Evolutionary conservation across 2,797 vertebrate genomes (phyloP).

Genomic region (Siniperca undulata): DNA sequence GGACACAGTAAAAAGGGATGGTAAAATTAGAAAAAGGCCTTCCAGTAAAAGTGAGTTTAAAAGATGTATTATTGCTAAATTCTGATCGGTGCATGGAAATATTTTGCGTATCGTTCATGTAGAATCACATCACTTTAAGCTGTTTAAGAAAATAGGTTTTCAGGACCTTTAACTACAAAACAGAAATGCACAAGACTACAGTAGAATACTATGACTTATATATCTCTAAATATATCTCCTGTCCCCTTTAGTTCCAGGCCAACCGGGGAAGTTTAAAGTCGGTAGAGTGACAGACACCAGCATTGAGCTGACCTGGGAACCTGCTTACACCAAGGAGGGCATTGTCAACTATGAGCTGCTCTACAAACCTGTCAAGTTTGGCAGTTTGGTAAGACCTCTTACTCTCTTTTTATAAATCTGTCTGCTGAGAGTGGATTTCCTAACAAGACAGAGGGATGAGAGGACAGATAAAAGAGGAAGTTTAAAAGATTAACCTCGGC

Average conservation of each 20-base stretch:
- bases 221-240: background rate
- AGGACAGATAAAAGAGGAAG: constrained; percentile 42
- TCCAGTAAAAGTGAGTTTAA: background rate
- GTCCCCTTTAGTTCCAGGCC: constrained; percentile 89
- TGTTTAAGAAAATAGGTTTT: background rate
- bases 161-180: background rate
- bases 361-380: constrained; percentile 91
- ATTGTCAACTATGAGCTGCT: constrained; percentile 95
- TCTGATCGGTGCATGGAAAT: background rate
- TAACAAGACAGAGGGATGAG: constrained; percentile 39
- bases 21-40: background rate
- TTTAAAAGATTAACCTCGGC: constrained; percentile 57
- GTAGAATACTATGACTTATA: background rate
- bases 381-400: constrained; percentile 88
- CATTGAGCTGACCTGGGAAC: constrained; percentile 94
- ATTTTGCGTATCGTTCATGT: accelerated
- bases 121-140: background rate
- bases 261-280: constrained; percentile 95
- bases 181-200: background rate
- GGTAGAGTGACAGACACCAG: constrained; percentile 94
- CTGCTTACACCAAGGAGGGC: constrained; percentile 92
- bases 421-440: constrained; percentile 39
- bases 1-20: background rate
- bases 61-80: background rate
- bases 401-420: constrained; percentile 25